phyloP scores from a whole-genome alignment of 2,888 invertebrate genomes.

The Plagiodera versicolora region DNA sequence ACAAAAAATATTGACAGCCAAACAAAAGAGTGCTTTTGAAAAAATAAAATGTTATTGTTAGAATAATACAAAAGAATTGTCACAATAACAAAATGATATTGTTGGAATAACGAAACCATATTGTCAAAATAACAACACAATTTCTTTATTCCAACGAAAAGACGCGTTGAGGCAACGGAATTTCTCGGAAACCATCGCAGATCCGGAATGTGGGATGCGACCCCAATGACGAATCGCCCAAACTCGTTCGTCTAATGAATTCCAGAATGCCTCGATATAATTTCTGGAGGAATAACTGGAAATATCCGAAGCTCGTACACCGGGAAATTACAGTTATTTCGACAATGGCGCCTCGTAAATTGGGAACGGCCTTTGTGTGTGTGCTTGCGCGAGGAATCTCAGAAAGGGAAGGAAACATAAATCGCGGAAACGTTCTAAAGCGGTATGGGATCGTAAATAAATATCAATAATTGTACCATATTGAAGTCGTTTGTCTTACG shows the following conservation, averaged over 20 bases:
- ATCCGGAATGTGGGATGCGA: not conserved
- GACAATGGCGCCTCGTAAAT: conserved; percentile 32
- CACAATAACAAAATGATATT: too few species aligned
- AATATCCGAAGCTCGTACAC: conserved; percentile 8
- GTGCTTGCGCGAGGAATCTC: too few species aligned
- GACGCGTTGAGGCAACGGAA: too few species aligned
- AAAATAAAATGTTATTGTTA: too few species aligned
- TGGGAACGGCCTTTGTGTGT: conserved; percentile 29
- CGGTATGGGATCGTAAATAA: conserved; percentile 41
- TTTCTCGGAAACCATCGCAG: not conserved
- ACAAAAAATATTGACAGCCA: too few species aligned
- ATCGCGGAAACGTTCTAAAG: conserved; percentile 31
- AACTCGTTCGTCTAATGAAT: conserved; percentile 14
- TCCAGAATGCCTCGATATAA: not conserved
- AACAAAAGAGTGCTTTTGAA: too few species aligned
- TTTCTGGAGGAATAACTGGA: not conserved
- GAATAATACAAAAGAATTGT: too few species aligned
- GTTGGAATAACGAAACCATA: too few species aligned
- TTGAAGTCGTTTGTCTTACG: conserved; percentile 41
- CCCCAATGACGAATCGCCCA: not conserved
- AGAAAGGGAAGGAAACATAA: conserved; percentile 34
- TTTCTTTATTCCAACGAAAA: too few species aligned
- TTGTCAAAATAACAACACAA: too few species aligned
- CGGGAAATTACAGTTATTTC: conserved; percentile 30
- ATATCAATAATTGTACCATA: conserved; percentile 44